Percentiles rank a stretch among this genome's conserved stretches.
These are phyloP conservation scores for Tenualosa ilisha DNA, from an alignment of 2,797 vertebrate genomes.

Conservation along the genomic window DNA sequence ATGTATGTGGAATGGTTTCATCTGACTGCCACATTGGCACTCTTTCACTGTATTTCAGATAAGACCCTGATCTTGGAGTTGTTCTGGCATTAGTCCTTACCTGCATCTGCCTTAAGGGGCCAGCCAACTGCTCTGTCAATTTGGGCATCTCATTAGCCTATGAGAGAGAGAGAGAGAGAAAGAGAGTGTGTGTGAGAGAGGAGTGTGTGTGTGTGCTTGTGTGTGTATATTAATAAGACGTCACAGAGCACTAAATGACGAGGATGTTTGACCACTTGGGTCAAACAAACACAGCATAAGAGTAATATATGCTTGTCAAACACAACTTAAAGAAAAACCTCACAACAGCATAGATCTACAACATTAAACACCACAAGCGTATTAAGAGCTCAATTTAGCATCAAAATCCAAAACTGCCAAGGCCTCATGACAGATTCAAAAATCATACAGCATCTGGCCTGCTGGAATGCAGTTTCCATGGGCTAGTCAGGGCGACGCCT, in stretches of 20 bases:
- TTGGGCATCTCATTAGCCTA: constrained; percentile 98
- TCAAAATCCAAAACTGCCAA: neutral
- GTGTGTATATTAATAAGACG: neutral
- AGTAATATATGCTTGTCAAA: neutral
- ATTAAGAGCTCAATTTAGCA: neutral
- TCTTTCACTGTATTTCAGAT: neutral
- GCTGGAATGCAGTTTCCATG: neutral
- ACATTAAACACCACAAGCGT: neutral
- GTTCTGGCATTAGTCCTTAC: constrained; percentile 64
- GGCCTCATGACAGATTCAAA: neutral
- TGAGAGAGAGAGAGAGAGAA: neutral
- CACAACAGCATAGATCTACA: neutral
- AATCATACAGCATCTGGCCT: neutral
- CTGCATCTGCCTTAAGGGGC: constrained; percentile 97
- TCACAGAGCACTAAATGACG: neutral
- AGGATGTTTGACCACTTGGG: neutral
- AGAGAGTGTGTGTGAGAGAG: neutral
- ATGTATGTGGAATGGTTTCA: neutral
- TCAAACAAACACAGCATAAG: neutral
- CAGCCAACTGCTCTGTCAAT: constrained; percentile 91
- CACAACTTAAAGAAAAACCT: neutral
- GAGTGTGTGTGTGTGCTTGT: too few species aligned
- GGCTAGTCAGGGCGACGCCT: neutral
- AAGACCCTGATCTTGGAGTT: neutral
- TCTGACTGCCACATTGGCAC: neutral